These are phyloP conservation scores for Ciconia stormi DNA, from an alignment of 2,113 vertebrate genomes.

Conservation along the genomic window DNA sequence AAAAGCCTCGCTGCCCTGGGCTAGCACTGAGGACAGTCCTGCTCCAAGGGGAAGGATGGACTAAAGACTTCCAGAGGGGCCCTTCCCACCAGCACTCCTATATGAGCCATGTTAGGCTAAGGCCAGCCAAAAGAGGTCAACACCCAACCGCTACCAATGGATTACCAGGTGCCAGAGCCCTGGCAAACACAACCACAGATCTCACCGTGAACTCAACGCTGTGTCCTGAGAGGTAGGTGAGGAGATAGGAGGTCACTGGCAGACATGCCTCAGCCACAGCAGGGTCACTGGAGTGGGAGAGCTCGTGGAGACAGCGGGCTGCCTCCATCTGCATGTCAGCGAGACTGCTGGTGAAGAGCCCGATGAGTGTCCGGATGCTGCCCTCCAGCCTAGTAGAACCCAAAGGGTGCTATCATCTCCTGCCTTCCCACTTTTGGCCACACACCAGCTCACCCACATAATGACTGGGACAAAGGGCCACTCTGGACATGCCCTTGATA, in stretches of 20 bases:
- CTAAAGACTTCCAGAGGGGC: neutral
- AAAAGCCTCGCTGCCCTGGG: neutral
- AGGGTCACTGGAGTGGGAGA: slow-evolving; percentile 87
- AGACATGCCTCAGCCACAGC: slow-evolving; percentile 82
- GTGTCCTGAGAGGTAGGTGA: slow-evolving; percentile 91
- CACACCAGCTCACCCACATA: neutral
- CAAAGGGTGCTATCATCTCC: neutral
- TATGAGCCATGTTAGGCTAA: accelerated
- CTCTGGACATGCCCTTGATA: accelerated
- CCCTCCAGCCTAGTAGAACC: slow-evolving; percentile 81
- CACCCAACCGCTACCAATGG: neutral
- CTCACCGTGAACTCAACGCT: slow-evolving; percentile 90
- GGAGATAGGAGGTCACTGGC: slow-evolving; percentile 90
- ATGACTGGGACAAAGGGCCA: neutral
- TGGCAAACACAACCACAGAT: accelerated
- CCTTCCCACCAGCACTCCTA: neutral
- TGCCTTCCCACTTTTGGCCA: neutral
- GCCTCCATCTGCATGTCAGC: slow-evolving; percentile 87
- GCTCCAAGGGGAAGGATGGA: accelerated
- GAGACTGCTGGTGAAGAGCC: slow-evolving; percentile 86
- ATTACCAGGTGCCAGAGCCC: neutral
- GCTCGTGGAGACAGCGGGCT: slow-evolving; percentile 84
- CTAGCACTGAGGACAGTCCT: neutral
- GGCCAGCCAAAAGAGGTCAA: neutral
- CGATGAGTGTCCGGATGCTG: slow-evolving; percentile 81